These are phyloP conservation scores for Arion vulgaris DNA, from an alignment of 1,140 invertebrate genomes.

Conservation along the genomic window DNA sequence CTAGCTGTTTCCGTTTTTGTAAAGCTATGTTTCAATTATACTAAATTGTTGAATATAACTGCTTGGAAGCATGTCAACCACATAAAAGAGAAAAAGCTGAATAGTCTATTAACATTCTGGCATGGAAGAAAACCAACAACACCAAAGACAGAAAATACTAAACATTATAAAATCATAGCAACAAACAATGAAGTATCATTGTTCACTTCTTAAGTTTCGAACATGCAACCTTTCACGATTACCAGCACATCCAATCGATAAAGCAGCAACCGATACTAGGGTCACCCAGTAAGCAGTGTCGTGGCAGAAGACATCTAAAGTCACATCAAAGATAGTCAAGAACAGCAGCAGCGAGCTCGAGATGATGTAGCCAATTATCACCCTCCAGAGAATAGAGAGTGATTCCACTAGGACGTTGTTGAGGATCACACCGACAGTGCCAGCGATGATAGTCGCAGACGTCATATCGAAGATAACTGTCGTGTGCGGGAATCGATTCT, in stretches of 20 bases:
- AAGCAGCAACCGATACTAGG: slow-evolving; percentile 85
- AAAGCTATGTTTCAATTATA: too few relatives aligned
- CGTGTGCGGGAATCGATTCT: slow-evolving; percentile 81
- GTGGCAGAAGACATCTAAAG: slow-evolving; percentile 83
- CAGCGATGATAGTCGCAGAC: slow-evolving; percentile 88
- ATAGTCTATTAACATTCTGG: too few relatives aligned
- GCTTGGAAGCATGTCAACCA: too few relatives aligned
- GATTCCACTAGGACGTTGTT: slow-evolving; percentile 89
- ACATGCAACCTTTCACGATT: too few relatives aligned
- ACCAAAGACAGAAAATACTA: too few relatives aligned
- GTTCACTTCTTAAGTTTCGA: too few relatives aligned
- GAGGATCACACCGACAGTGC: slow-evolving; percentile 86
- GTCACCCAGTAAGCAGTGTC: slow-evolving; percentile 85
- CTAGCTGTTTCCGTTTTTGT: too few relatives aligned
- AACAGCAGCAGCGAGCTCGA: slow-evolving; percentile 86
- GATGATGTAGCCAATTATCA: slow-evolving; percentile 89
- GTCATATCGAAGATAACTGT: slow-evolving; percentile 94
- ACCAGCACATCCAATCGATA: slow-evolving; percentile 91
- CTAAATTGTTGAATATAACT: too few relatives aligned
- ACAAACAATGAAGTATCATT: too few relatives aligned
- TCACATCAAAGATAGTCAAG: slow-evolving; percentile 87
- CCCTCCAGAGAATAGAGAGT: slow-evolving; percentile 86
- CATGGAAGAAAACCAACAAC: too few relatives aligned
- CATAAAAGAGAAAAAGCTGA: too few relatives aligned
- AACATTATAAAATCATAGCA: too few relatives aligned